These are phyloP conservation scores for Hetaerina titia DNA, from an alignment of 2,888 invertebrate species.

Conservation along the genomic window DNA sequence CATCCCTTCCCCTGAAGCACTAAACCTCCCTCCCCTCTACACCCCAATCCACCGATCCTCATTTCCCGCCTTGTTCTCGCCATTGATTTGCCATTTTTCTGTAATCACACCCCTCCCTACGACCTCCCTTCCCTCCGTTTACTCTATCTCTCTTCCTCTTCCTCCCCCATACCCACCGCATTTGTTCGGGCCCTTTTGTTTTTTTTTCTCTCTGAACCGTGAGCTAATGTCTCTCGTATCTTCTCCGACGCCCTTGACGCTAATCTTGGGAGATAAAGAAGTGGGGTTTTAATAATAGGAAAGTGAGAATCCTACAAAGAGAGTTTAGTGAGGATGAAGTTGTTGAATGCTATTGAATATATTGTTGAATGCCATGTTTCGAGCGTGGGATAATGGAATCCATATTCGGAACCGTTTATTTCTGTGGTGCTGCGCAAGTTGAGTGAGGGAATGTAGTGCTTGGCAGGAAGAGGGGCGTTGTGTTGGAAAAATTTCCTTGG, in stretches of 20 bases:
- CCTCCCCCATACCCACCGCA: not conserved
- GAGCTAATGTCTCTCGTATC: not conserved
- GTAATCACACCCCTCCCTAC: no score
- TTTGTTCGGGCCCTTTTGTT: not conserved
- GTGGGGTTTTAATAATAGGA: not conserved
- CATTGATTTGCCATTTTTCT: constrained; percentile 1
- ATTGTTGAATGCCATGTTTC: not conserved
- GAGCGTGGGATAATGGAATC: not conserved
- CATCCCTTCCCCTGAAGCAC: no score
- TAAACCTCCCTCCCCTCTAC: not conserved
- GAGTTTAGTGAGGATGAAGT: no score
- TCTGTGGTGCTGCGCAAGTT: not conserved
- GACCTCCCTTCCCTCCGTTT: not conserved
- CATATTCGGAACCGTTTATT: not conserved
- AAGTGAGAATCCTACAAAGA: not conserved
- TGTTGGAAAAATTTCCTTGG: no score
- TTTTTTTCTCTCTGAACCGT: not conserved
- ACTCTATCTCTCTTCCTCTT: not conserved
- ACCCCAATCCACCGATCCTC: not conserved
- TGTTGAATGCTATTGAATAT: no score
- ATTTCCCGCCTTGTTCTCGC: not conserved
- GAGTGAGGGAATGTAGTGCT: not conserved
- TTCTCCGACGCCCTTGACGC: not conserved
- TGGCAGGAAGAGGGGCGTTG: not conserved
- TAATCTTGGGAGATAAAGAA: not conserved